Conservation (phyloP, 1,140 invertebrate genomes). For the Lasaia peninsularis region DNA sequence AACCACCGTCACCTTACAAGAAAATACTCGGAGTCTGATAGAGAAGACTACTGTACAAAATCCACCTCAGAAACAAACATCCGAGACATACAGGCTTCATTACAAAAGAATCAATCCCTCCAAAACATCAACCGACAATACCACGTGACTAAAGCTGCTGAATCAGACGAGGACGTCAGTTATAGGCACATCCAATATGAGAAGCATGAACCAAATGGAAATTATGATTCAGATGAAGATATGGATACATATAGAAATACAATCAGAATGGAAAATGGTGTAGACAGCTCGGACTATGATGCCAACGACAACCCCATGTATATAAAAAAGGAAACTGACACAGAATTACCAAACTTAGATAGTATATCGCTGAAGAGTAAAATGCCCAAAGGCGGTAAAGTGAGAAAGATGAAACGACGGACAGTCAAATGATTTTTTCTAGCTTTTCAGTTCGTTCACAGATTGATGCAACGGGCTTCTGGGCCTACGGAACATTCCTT, state of each 20-base stretch:
- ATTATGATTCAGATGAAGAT: constrained; percentile 57
- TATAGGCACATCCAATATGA: constrained; percentile 48
- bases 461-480: constrained; percentile 40
- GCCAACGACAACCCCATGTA: constrained; percentile 46
- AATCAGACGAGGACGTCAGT: constrained; percentile 57
- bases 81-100: constrained; percentile 36
- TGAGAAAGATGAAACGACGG: constrained; percentile 56
- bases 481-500: constrained; percentile 39
- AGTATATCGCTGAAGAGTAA: constrained; percentile 54
- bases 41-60: constrained; percentile 59
- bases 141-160: constrained; percentile 33
- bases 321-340: constrained; percentile 27
- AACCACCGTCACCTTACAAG: constrained; percentile 25
- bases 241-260: constrained; percentile 39
- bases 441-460: constrained; percentile 62
- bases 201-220: constrained; percentile 54
- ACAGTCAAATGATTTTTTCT: constrained; percentile 73
- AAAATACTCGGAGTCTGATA: constrained; percentile 59
- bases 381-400: constrained; percentile 47
- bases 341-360: constrained; percentile 53
- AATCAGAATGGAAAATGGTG: constrained; percentile 49
- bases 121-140: constrained; percentile 58
- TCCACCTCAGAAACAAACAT: constrained; percentile 59
- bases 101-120: constrained; percentile 67
- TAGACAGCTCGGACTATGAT: constrained; percentile 58